phyloP scores from a whole-genome alignment of 2,113 vertebrate genomes.

The Serilophus lunatus region DNA sequence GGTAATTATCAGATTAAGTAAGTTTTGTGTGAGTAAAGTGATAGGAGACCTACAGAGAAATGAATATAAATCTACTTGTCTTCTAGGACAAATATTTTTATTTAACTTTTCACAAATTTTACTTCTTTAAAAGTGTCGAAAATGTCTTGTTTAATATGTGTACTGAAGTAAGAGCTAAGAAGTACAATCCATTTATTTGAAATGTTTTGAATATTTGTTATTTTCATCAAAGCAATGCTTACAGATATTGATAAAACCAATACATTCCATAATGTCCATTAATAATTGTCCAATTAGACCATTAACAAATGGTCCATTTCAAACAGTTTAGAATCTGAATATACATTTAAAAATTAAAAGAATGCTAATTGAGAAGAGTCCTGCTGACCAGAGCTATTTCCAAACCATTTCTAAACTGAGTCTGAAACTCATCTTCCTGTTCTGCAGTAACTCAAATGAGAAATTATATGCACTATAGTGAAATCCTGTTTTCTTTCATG shows the following conservation, averaged over 20 bases:
- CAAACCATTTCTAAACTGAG: background rate
- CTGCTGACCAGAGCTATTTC: background rate
- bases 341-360: background rate
- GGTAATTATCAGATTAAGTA: background rate
- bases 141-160: background rate
- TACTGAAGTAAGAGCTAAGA: background rate
- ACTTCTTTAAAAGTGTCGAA: background rate
- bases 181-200: background rate
- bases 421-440: background rate
- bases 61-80: background rate
- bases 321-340: background rate
- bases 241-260: background rate
- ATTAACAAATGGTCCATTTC: background rate
- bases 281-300: background rate
- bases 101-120: background rate
- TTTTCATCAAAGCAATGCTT: background rate
- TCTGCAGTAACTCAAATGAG: background rate
- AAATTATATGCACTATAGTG: background rate
- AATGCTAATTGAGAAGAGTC: background rate
- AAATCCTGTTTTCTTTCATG: background rate
- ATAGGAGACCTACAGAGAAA: background rate
- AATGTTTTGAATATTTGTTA: background rate
- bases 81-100: background rate
- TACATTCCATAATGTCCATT: background rate
- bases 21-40: background rate